Percentiles rank a stretch among this genome's conserved stretches.
These are phyloP conservation scores for Pipra filicauda DNA, from an alignment of 2,113 vertebrate genomes.

Conservation along the genomic window DNA sequence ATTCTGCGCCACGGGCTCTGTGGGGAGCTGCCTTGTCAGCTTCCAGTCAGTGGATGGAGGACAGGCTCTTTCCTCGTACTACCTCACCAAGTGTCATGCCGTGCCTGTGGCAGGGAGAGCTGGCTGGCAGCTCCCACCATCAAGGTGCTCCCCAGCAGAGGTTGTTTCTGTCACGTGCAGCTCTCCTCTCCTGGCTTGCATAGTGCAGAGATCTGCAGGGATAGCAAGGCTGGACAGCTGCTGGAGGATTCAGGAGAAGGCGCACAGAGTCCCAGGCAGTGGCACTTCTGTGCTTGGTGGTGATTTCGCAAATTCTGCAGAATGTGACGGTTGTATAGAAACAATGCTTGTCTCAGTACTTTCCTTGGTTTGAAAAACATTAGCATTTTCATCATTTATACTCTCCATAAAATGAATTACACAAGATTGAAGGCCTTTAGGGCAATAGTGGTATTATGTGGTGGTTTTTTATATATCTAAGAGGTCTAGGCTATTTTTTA, in stretches of 20 bases:
- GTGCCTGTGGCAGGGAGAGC: rapidly evolving
- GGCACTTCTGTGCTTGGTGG: neutral
- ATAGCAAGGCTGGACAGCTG: neutral
- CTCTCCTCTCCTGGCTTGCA: neutral
- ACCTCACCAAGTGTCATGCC: rapidly evolving
- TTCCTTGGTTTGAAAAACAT: neutral
- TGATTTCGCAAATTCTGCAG: neutral
- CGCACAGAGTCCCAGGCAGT: rapidly evolving
- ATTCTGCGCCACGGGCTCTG: rapidly evolving
- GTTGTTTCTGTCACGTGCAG: rapidly evolving
- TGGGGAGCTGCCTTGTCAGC: neutral
- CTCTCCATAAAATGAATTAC: neutral
- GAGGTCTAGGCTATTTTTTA: neutral
- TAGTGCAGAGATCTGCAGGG: neutral
- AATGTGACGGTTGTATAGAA: neutral
- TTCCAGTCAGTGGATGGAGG: neutral
- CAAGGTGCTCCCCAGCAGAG: rapidly evolving
- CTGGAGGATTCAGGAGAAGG: too few relatives aligned
- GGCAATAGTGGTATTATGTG: neutral
- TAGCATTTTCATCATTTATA: neutral
- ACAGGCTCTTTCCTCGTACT: neutral
- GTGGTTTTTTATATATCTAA: neutral
- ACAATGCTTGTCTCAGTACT: neutral
- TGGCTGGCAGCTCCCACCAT: neutral
- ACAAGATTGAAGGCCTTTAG: neutral